phyloP scores from a whole-genome alignment of 35 echinoderm and acorn worm genomes.

The Apostichopus californicus region DNA sequence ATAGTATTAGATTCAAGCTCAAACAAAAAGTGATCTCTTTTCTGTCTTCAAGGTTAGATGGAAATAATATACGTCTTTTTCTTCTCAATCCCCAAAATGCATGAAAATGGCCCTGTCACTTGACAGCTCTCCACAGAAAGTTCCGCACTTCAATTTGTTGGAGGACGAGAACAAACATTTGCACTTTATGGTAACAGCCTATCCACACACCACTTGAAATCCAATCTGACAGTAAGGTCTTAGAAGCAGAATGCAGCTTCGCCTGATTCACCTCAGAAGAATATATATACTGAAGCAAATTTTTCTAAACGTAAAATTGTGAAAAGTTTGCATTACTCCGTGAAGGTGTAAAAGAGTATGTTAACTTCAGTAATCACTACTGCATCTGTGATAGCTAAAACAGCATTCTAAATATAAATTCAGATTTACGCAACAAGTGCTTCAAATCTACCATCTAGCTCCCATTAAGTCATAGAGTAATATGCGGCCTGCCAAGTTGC shows the following conservation, averaged over 20 bases:
- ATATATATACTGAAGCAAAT: background rate
- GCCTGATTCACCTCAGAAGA: background rate
- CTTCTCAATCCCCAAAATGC: background rate
- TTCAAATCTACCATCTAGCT: no score
- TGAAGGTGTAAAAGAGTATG: no score
- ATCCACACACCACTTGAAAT: conserved; percentile 11
- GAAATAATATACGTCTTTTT: background rate
- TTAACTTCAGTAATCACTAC: background rate
- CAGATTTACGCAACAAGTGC: conserved; percentile 4
- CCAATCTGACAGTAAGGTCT: background rate
- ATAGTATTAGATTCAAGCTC: background rate
- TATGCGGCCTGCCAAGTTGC: no score
- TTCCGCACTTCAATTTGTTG: conserved; percentile 47
- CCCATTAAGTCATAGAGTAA: no score
- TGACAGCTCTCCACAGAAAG: conserved; percentile 28
- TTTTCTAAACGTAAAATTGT: background rate
- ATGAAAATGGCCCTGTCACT: conserved; percentile 8
- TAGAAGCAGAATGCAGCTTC: background rate
- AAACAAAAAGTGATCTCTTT: conserved; percentile 14
- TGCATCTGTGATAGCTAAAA: background rate
- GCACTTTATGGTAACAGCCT: conserved; percentile 24
- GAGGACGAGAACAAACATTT: conserved; percentile 22
- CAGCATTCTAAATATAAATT: background rate
- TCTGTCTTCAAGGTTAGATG: background rate
- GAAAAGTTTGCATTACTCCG: no score